phyloP scores from a whole-genome alignment of 2,113 vertebrate species.

The Sceloporus undulatus region DNA sequence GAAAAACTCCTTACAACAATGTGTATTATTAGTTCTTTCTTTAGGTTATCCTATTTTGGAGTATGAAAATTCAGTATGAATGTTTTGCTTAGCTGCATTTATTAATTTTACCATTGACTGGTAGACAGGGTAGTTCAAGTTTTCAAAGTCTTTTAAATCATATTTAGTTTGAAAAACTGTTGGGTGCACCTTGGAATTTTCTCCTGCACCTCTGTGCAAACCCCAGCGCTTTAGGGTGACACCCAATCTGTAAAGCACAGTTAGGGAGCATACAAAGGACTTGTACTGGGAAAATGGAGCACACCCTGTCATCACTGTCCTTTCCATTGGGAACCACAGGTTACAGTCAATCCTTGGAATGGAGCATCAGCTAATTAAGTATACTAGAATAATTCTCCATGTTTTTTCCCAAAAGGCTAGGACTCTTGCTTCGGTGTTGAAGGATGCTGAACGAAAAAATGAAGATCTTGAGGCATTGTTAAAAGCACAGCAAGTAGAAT shows the following conservation, averaged over 20 bases:
- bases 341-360: not conserved
- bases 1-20: not conserved
- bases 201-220: not conserved
- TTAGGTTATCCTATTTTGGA: not conserved
- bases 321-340: not conserved
- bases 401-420: conserved; percentile 82
- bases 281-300: not conserved
- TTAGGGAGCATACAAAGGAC: not conserved
- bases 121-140: not conserved
- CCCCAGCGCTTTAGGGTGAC: too few relatives aligned
- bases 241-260: not conserved
- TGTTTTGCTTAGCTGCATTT: not conserved
- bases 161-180: not conserved
- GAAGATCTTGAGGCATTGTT: conserved; percentile 87
- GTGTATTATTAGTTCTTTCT: not conserved
- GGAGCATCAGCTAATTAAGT: not conserved
- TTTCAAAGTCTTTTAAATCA: not conserved
- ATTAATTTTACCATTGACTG: not conserved
- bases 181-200: not conserved
- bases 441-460: conserved; percentile 91
- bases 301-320: not conserved
- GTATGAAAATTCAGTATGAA: not conserved
- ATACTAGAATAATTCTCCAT: conserved; percentile 4
- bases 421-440: conserved; percentile 89
- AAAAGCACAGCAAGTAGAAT: conserved; percentile 86